Base-by-base conservation (phyloP, 2,888 invertebrate species). In the Rhamnusium bicolor region DNA sequence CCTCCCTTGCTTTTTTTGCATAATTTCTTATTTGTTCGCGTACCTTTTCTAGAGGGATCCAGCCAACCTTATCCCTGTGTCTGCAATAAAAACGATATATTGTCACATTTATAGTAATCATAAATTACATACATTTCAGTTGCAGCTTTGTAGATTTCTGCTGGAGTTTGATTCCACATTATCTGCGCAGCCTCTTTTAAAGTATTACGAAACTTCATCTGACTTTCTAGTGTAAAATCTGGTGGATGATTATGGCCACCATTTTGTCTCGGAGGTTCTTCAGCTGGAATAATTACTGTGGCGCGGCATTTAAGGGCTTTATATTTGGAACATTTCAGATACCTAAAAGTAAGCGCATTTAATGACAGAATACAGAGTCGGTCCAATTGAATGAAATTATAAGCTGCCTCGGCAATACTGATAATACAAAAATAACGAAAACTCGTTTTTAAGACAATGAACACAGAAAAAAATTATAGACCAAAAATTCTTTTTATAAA, bases 321-420 rank as follows among this genome's bases (percentile, higher is more conserved):
- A 27, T 63, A 63, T 29, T 63, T 18, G 14, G 49, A 24, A 63
- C 63, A 63, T 63, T 63, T 51, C 12, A 63, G 27, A 21, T 63
- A 63, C 24, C 63, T 63, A 6, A 8, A 63, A 49, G 27, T 5
- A 60, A 29, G 8, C 10, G 1, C 24, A 21, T 24, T 3, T 46
- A 8, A 46, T 2, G 14, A 8, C 4, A 46, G 7, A 5, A 4
- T 40, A 40, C 40, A n/a, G 40, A 12, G n/a, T n/a, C 40, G 40
- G n/a, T 3, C n/a, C 40, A 40, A 40, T 4, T 40, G 4, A 4
- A n/a, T 2, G 12, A 40, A 40, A 10, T 1, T 40, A 12, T 40
- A 2, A 0, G 40, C n/a, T 40, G 12, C 12, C 40, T 32, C 32
- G 32, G 12, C 24, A 24, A 24, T 24, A 24, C 24, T 4, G 6